Evolutionary conservation across 2,113 vertebrate genomes (phyloP).

Genomic region (Nyctereutes procyonoides): DNA sequence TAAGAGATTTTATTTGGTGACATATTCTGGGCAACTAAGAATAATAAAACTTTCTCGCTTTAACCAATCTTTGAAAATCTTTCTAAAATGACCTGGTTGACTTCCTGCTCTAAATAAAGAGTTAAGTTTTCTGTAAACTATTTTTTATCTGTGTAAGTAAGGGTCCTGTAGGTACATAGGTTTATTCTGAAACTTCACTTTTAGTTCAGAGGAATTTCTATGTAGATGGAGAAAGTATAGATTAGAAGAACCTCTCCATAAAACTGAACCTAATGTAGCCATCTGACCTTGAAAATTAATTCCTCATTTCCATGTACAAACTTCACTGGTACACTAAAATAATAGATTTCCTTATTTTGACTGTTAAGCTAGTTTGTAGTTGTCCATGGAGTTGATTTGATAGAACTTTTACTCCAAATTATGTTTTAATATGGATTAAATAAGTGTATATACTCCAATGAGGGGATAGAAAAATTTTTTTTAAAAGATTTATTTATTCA

Average conservation of each 20-base stretch:
- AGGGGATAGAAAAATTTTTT: not conserved
- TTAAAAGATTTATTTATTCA: too few species aligned
- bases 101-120: not conserved
- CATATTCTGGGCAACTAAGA: not conserved
- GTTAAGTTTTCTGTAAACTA: not conserved
- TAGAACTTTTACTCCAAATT: conserved; percentile 36
- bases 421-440: conserved; percentile 21
- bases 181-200: not conserved
- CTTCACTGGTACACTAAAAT: not conserved
- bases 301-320: not conserved
- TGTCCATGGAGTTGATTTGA: not conserved
- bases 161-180: not conserved
- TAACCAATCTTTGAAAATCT: not conserved
- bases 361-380: not conserved
- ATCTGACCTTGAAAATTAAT: not conserved
- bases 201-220: not conserved
- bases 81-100: not conserved
- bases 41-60: not conserved
- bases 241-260: not conserved
- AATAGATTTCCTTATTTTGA: not conserved
- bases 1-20: not conserved
- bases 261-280: not conserved
- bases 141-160: not conserved
- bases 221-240: not conserved
- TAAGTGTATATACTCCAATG: conserved; percentile 25